Base-by-base conservation (phyloP, 1,140 invertebrate species). In the Pachyrhynchus sulphureomaculatus region DNA sequence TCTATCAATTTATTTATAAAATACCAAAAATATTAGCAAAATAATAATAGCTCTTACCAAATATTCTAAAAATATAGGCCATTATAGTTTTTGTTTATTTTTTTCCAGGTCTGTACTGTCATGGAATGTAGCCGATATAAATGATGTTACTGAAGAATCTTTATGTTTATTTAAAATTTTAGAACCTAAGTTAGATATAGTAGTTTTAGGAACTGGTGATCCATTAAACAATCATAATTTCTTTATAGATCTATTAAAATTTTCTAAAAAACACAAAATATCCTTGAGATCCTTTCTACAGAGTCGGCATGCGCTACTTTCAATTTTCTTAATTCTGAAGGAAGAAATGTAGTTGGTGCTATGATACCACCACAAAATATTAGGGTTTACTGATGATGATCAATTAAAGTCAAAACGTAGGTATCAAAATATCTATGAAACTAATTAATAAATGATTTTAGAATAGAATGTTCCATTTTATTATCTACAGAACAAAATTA, bases 181-280 rank as follows among this genome's bases (percentile, higher is more conserved):
- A 5, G 88, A 92, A 65, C 95, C 95, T 2, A 92, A 89, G 77
- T 77, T 93, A 48, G 93, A 96, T 78, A 77, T 96, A 8, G 65
- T 96, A 18, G 80, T 96, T 2, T 71, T 95, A 61, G 91, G 92
- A 12, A 79, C 88, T 39, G 89, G 91, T 5, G 83, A 88, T 64
- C 72, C 76, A 49, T 74, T 65, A 47, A 72, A 67, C 18, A 75
- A 73, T 47, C 69, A 62, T 18, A 61, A 32, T 52, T 76, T 75
- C 12, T 82, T 65, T 37, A 66, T 64, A 44, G 72, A 77, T 23
- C 70, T 90, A 0, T 72, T 80, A 18, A 68, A 77, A 12, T 79
- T 84, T 53, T 76, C 87, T 32, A 75, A 74, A 32, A 81, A 83
- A 18, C 71, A 83, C 23, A 80, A 80, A 62, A 84, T 92, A 13